Base-by-base conservation (phyloP, 2,113 vertebrate genomes). In the Psittacula cyanocephala region DNA sequence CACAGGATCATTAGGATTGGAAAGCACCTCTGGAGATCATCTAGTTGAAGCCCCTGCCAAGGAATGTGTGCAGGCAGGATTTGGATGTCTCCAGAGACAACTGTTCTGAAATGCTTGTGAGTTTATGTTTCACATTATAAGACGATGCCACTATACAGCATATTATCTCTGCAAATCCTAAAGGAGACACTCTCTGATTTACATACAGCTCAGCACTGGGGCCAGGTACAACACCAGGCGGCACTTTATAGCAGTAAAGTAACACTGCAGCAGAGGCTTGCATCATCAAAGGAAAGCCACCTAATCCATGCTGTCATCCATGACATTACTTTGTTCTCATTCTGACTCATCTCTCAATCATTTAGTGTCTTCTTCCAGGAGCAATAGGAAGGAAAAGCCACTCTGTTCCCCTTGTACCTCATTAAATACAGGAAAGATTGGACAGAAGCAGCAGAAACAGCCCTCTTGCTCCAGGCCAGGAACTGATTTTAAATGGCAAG, bases 271-370 rank as follows among this genome's bases (percentile, higher is more conserved):
- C 29, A 72, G 12, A 53, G 41, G 44, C 18, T 78, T 85, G 37
- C 37, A 57, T 19, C 43, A 35, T 7, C 3, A 3, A 72, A 53
- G 35, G 62, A 53, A 63, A 94, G 53, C 5, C 9, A 12, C 59
- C 3, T 0, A 28, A 52, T 6, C 10, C 3, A 4, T 41, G 60
- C 41, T 88, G 20, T 57, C 27, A 17, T 0, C 3, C 31, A 17
- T 6, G 5, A 41, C 3, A 14, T 8, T n/a, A 23, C 19, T 68
- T 77, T 49, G 7, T 77, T 86, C 27, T 74, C 44, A 81, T 17
- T 15, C 67, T 76, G 39, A 46, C 35, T 11, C 49, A 8, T 18
- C 19, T 65, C 19, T 31, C 1, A 0, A 53, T 24, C 1, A 17
- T 68, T 59, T 79, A 15, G 63, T 63, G 75, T 17, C 29, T 65